These are phyloP conservation scores for Escarpia spicata DNA, from an alignment of 2,888 invertebrate species.

Conservation along the genomic window DNA sequence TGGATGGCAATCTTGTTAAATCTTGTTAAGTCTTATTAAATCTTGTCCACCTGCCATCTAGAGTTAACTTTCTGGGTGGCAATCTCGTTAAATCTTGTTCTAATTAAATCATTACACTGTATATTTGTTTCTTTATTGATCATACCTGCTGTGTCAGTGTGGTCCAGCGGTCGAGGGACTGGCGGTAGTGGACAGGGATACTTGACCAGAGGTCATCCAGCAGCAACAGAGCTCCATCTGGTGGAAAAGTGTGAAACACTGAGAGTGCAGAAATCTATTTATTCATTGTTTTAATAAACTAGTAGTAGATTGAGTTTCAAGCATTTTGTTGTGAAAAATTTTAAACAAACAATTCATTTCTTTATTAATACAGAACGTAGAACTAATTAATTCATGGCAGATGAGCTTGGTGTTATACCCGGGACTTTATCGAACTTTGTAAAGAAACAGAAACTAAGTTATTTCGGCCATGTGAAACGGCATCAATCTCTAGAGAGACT, in stretches of 20 bases:
- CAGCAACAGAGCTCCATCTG: constrained; percentile 25
- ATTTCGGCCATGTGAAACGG: too few relatives aligned
- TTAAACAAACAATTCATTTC: neutral
- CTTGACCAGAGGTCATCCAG: constrained; percentile 29
- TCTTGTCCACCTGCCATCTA: too few relatives aligned
- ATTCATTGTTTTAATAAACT: neutral
- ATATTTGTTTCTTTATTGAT: neutral
- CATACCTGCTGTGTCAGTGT: constrained; percentile 60
- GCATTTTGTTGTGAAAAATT: neutral
- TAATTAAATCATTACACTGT: neutral
- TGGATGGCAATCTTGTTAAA: too few relatives aligned
- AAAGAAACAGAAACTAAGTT: too few relatives aligned
- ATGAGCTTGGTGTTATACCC: too few relatives aligned
- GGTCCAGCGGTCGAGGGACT: constrained; percentile 46
- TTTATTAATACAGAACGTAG: neutral
- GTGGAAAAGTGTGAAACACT: neutral
- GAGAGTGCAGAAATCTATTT: neutral
- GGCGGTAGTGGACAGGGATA: neutral
- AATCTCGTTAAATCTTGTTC: too few relatives aligned
- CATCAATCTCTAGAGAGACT: too few relatives aligned
- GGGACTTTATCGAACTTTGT: too few relatives aligned
- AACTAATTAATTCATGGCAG: too few relatives aligned
- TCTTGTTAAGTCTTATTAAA: too few relatives aligned
- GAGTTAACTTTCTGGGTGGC: too few relatives aligned
- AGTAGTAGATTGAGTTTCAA: neutral